Evolutionary conservation across 1,140 invertebrate species (phyloP).

Genomic region (Riptortus pedestris): DNA sequence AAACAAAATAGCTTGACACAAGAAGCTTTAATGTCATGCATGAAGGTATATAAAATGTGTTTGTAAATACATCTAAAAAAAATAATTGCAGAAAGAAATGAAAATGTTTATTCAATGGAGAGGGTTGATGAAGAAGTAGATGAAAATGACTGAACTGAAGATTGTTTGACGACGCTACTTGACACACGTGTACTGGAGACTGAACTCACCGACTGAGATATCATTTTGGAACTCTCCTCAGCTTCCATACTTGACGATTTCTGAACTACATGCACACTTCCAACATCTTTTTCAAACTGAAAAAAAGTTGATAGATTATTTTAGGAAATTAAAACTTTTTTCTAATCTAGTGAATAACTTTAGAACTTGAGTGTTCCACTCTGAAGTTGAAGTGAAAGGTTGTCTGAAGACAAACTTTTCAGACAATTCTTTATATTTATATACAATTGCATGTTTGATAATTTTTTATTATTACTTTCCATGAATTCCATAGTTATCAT

Average conservation of each 20-base stretch:
- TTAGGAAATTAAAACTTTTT: no score
- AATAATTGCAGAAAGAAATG: neutral
- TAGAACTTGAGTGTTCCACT: no score
- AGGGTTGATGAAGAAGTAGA: neutral
- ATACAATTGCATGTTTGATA: no score
- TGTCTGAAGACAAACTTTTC: no score
- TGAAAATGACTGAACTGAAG: neutral
- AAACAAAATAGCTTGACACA: neutral
- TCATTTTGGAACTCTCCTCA: conserved; percentile 22
- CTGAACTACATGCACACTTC: conserved; percentile 22
- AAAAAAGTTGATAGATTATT: no score
- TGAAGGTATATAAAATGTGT: neutral
- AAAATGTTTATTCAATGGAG: neutral
- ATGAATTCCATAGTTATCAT: no score
- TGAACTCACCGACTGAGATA: conserved; percentile 24
- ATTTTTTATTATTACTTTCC: no score
- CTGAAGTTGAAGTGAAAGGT: no score
- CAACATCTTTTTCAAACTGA: conserved; percentile 28
- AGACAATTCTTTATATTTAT: no score
- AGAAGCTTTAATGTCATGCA: conserved; percentile 10
- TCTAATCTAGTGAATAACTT: no score
- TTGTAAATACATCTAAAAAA: neutral
- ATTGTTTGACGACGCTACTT: conserved; percentile 16
- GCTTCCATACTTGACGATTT: conserved; percentile 22
- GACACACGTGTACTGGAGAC: neutral